A percentile compares a stretch with the other conserved stretches of the same genome.
These are phyloP conservation scores for Melieria crassipennis DNA, from an alignment of 2,888 invertebrate genomes.

Conservation along the genomic window DNA sequence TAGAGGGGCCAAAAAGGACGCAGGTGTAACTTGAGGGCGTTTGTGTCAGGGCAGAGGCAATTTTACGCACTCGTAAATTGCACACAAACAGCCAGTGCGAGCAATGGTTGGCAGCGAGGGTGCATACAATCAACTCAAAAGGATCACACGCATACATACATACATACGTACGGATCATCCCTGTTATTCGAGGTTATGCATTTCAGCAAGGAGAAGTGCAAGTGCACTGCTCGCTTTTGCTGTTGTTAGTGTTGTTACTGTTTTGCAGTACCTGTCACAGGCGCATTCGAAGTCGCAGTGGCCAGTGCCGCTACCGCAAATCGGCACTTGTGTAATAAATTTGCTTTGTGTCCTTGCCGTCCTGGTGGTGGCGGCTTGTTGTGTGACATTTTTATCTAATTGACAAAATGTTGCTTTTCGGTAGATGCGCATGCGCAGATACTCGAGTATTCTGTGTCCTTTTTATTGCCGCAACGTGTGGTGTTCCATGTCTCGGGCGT, in stretches of 20 bases:
- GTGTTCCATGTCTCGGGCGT: conserved; percentile 16
- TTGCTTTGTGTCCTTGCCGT: conserved; percentile 39
- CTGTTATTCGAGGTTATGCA: neutral
- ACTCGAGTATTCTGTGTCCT: neutral
- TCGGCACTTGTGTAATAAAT: conserved; percentile 49
- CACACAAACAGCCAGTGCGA: neutral
- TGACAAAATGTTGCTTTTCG: conserved; percentile 48
- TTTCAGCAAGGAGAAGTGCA: conserved; percentile 13
- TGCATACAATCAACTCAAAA: conserved; percentile 8
- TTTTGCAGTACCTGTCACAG: conserved; percentile 14
- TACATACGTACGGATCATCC: neutral
- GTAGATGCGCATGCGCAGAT: conserved; percentile 36
- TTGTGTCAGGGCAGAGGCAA: conserved; percentile 17
- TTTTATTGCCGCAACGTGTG: conserved; percentile 24
- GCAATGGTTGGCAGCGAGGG: conserved; percentile 2
- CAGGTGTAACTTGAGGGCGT: conserved; percentile 26
- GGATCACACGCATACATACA: neutral
- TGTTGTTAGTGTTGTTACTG: conserved; percentile 5
- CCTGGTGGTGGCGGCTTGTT: conserved; percentile 54
- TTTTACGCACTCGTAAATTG: conserved; percentile 27
- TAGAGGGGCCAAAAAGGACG: conserved; percentile 25
- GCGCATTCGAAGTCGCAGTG: neutral
- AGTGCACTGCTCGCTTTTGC: conserved; percentile 4
- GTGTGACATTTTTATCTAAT: conserved; percentile 65
- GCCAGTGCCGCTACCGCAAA: neutral